Evolutionary conservation across 2,888 invertebrate genomes (phyloP).

Genomic region (Carpatolechia fugitivella): DNA sequence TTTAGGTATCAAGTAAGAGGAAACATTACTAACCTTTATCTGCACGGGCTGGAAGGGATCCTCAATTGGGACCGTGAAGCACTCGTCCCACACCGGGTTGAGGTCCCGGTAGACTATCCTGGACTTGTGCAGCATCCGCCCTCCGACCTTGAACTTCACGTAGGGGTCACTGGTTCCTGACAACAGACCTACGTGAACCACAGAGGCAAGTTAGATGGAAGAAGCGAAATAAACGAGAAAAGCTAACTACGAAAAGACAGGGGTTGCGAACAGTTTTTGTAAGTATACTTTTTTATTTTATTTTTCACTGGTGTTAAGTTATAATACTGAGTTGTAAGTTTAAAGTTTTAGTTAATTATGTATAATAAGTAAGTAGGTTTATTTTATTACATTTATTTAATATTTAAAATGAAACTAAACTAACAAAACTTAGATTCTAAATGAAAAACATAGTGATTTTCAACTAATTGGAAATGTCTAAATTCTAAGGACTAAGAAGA

Average conservation of each 20-base stretch:
- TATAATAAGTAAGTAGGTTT: too few species aligned
- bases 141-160: conserved; percentile 95
- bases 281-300: not conserved
- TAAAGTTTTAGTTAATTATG: too few species aligned
- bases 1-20: too few species aligned
- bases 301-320: too few species aligned
- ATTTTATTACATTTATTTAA: too few species aligned
- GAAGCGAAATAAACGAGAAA: conserved; percentile 48
- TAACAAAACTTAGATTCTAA: too few species aligned
- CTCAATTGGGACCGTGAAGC: conserved; percentile 94
- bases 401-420: too few species aligned
- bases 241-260: conserved; percentile 4
- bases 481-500: too few species aligned
- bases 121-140: conserved; percentile 94
- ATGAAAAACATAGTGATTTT: too few species aligned
- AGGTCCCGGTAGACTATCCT: conserved; percentile 95
- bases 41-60: conserved; percentile 92
- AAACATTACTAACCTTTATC: conserved; percentile 83
- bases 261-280: not conserved
- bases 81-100: conserved; percentile 99
- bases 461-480: too few species aligned
- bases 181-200: conserved; percentile 68
- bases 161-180: conserved; percentile 98
- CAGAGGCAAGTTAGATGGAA: conserved; percentile 54
- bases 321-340: too few species aligned